Evolutionary conservation across 2,888 invertebrate genomes (phyloP).

Genomic region (Cephus nigrinus): DNA sequence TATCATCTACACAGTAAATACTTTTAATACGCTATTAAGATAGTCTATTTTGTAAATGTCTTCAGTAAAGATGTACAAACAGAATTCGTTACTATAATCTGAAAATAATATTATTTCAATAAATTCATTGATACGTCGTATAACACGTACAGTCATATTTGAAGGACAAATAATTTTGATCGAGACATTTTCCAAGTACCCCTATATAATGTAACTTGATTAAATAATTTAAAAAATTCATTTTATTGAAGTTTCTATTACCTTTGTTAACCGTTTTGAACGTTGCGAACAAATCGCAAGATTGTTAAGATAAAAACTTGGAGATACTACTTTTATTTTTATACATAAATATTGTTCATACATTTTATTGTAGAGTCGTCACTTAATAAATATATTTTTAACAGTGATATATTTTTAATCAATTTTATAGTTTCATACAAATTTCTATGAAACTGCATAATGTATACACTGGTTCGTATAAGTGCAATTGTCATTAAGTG

Average conservation of each 20-base stretch:
- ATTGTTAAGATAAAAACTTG: neutral
- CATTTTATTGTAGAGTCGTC: conserved; percentile 32
- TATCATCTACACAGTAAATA: neutral
- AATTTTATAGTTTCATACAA: neutral
- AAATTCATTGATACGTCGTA: neutral
- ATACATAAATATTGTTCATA: conserved; percentile 5
- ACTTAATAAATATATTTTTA: conserved; percentile 11
- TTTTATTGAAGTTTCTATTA: neutral
- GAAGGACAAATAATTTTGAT: neutral
- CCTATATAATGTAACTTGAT: neutral
- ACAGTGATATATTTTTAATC: conserved; percentile 8
- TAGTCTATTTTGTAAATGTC: neutral
- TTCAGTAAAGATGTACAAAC: neutral
- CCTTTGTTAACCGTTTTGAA: neutral
- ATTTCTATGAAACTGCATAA: neutral
- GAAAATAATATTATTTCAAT: neutral
- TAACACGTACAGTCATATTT: neutral
- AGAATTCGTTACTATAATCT: neutral
- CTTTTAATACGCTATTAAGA: neutral
- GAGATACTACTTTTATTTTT: neutral
- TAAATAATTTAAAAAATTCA: neutral
- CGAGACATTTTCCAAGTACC: neutral
- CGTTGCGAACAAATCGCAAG: neutral
- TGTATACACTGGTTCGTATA: neutral
- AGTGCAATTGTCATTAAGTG: neutral